phyloP scores from a whole-genome alignment of 2,797 vertebrate genomes.

The Decapterus maruadsi region DNA sequence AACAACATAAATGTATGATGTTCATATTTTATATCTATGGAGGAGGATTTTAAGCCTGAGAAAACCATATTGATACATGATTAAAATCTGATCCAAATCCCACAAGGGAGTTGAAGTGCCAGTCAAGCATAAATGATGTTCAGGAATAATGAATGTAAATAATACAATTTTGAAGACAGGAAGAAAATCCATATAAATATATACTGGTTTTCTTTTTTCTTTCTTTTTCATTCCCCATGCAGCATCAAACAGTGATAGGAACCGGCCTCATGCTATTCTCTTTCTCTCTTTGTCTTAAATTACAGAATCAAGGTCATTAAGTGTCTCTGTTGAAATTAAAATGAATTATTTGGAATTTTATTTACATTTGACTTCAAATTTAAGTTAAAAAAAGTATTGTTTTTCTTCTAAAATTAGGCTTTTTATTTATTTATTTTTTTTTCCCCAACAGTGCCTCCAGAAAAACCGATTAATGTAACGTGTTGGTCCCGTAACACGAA shows the following conservation, averaged over 20 bases:
- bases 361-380: background rate
- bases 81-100: background rate
- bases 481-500: conserved; percentile 97
- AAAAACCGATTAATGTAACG: conserved; percentile 93
- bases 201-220: background rate
- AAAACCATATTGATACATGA: background rate
- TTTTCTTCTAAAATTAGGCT: background rate
- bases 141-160: background rate
- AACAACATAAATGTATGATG: background rate
- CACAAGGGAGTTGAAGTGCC: background rate
- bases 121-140: background rate
- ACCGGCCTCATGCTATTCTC: background rate
- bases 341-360: background rate
- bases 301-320: background rate
- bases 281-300: background rate
- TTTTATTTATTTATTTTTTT: background rate
- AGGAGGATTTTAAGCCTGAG: background rate
- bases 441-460: conserved; percentile 88
- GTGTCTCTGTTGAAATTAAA: background rate
- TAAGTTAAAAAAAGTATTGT: background rate
- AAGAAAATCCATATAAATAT: no score
- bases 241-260: background rate
- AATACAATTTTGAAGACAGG: background rate
- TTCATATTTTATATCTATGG: background rate
- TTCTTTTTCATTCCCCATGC: background rate